Evolutionary conservation across 2,797 vertebrate species (phyloP).

Genomic region (Platyrinchus mystaceus): DNA sequence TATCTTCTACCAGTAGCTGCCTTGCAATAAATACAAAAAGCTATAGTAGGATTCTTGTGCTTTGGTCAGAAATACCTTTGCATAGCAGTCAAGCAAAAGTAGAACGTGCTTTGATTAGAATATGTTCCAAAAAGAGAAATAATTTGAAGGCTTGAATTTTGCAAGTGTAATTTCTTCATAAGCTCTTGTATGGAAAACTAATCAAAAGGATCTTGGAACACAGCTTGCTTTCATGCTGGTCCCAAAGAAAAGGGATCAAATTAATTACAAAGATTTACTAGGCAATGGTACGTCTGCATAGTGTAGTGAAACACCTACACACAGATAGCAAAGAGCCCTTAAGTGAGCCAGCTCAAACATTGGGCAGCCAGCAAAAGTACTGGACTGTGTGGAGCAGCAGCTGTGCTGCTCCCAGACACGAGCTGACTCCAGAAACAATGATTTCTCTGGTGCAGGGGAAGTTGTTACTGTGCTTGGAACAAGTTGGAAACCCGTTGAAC

Average conservation of each 20-base stretch:
- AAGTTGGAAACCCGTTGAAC: background rate
- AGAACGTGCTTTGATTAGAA: background rate
- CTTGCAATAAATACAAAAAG: background rate
- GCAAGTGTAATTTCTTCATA: background rate
- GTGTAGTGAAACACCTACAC: background rate
- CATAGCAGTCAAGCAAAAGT: background rate
- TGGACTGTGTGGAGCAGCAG: background rate
- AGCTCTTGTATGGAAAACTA: background rate
- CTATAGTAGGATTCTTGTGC: background rate
- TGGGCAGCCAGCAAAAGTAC: background rate
- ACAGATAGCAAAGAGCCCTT: background rate
- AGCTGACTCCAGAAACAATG: background rate
- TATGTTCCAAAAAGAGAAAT: background rate
- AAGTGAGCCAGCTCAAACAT: background rate
- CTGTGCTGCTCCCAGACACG: background rate
- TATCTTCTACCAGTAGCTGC: background rate
- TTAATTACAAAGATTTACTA: background rate
- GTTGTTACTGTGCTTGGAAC: background rate
- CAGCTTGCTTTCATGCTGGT: background rate
- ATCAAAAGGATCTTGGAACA: background rate
- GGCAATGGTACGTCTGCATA: background rate
- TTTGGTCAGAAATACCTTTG: background rate
- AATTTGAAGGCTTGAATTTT: background rate
- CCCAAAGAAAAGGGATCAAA: background rate
- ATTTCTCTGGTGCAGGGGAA: background rate